Base-by-base conservation (phyloP, 2,797 vertebrate species). In the Pygocentrus nattereri region DNA sequence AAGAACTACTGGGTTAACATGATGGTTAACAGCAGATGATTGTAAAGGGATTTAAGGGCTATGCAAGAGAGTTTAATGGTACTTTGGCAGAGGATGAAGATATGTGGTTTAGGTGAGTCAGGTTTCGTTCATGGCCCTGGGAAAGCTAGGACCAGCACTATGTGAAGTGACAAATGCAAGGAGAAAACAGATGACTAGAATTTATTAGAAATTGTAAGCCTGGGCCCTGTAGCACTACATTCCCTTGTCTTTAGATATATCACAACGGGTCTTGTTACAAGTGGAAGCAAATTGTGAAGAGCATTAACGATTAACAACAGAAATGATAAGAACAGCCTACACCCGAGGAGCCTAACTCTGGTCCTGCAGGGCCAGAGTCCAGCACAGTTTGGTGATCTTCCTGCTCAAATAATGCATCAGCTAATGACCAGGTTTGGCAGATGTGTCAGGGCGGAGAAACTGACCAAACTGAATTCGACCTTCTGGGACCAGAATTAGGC, bases 281-380 rank as follows among this genome's bases (percentile, higher is more conserved):
- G 68, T 64, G 58, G 58, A 80, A 62, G 74, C 23, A 56, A 50
- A 30, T 30, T 12, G 52, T 82, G 69, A 64, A 47, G 56, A 74
- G 69, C 27, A 62, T 73, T 68, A 41, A 41, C 59, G 44, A 78
- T 75, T 49, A 75, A 84, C 69, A 80, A 74, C 73, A 82, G 44
- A 79, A 77, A 56, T 81, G 70, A 67, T 78, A 83, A 75, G 70
- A 71, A 52, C 34, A 11, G 19, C 12, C 31, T 21, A 34, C 8
- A 38, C 7, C 62, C 21, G 18, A 21, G 18, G 31, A 21, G 18
- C 8, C 31, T 62, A 65, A 11, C 2, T 54, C 5, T 1, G 4
- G 27, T 64, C 61, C 61, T 56, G 30, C 11, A 19, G 15, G 61
- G 30, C 61, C 61, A 64, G 13, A 18, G 31, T 38, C 21, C 34